Percentiles rank a stretch among this genome's conserved stretches.
Evolutionary conservation across 2,113 vertebrate genomes (phyloP).

Genomic region (Anseranas semipalmata): DNA sequence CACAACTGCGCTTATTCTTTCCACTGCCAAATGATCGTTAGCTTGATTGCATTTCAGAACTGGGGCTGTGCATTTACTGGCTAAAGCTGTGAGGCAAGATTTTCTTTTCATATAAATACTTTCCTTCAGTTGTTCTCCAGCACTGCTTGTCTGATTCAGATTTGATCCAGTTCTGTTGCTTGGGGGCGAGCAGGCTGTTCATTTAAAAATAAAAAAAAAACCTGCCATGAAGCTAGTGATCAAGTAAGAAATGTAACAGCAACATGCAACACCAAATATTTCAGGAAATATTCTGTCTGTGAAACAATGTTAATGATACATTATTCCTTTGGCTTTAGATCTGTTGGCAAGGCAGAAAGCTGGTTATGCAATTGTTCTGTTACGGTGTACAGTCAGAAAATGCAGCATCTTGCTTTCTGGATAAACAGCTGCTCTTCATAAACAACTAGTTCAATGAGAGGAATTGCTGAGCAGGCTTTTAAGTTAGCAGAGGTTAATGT

Average conservation of each 20-base stretch:
- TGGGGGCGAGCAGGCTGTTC: neutral
- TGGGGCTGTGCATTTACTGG: neutral
- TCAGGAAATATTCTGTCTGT: neutral
- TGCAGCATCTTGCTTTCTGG: neutral
- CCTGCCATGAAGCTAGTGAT: accelerated
- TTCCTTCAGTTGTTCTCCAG: neutral
- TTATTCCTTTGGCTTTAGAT: neutral
- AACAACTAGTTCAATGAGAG: neutral
- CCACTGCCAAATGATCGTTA: neutral
- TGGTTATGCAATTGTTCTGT: neutral
- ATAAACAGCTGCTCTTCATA: neutral
- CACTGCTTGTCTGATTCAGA: accelerated
- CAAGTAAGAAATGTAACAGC: neutral
- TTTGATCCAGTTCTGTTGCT: neutral
- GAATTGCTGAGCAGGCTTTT: neutral
- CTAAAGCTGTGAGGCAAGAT: neutral
- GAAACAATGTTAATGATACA: neutral
- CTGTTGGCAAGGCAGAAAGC: neutral
- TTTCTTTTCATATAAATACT: neutral
- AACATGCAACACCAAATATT: neutral
- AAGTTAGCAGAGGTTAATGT: neutral
- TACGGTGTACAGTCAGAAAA: neutral
- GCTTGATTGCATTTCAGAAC: neutral
- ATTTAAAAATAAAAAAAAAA: neutral
- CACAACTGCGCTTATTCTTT: neutral